Conservation (phyloP, 2,113 vertebrate genomes). For the Seriola quinqueradiata region DNA sequence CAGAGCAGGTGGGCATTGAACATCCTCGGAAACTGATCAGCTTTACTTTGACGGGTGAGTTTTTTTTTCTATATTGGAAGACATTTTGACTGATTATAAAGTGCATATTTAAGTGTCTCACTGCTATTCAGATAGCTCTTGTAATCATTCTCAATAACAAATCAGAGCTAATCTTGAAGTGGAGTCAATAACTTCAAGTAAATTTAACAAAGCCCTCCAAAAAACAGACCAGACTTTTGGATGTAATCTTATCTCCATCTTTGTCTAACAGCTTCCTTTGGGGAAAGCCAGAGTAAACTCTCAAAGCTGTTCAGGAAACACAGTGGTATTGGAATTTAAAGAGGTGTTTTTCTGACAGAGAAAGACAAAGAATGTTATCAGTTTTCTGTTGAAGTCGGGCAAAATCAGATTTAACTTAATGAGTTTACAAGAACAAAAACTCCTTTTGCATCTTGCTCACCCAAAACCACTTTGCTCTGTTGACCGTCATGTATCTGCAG, state of each 20-base stretch:
- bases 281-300: conserved; percentile 6
- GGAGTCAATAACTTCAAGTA: background rate
- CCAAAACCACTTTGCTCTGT: background rate
- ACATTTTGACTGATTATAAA: background rate
- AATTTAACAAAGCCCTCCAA: background rate
- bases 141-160: background rate
- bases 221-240: conserved; percentile 8
- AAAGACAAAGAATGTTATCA: conserved; percentile 8
- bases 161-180: background rate
- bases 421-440: background rate
- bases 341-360: background rate
- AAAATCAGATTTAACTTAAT: conserved; percentile 3
- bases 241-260: conserved; percentile 12
- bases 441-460: background rate
- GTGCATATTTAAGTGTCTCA: background rate
- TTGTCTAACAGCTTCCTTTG: background rate
- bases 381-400: background rate
- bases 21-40: conserved; percentile 94
- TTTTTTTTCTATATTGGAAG: background rate
- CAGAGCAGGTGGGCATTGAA: conserved; percentile 90
- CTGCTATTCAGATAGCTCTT: background rate
- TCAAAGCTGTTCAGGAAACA: conserved; percentile 7
- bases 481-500: background rate
- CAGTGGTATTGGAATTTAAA: conserved; percentile 7
- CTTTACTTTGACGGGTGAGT: conserved; percentile 95